phyloP scores from a whole-genome alignment of 2,888 invertebrate species.

The Nowickia ferox region DNA sequence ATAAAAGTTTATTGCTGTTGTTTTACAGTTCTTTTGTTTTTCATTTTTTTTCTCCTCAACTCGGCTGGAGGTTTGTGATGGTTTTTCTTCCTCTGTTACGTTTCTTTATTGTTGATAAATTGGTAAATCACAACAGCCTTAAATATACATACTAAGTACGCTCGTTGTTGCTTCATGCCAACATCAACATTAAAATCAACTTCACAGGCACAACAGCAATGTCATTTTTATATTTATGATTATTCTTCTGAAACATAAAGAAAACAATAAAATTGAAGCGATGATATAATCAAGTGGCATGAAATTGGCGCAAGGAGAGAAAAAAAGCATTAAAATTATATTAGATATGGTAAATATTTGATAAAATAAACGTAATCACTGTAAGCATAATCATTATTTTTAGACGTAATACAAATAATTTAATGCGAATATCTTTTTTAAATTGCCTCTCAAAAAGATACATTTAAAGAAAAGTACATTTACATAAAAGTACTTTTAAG shows the following conservation, averaged over 20 bases:
- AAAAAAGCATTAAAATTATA: no score
- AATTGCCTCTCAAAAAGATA: background rate
- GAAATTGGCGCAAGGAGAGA: background rate
- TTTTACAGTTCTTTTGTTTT: background rate
- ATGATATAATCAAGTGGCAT: background rate
- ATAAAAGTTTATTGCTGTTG: constrained; percentile 42
- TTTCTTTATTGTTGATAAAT: constrained; percentile 42
- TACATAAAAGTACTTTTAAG: background rate
- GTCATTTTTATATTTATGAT: constrained; percentile 17
- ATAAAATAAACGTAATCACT: no score
- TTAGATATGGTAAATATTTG: no score
- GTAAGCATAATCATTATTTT: no score
- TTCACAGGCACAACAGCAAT: background rate
- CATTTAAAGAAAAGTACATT: background rate
- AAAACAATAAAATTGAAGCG: background rate
- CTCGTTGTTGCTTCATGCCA: background rate
- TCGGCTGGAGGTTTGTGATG: background rate
- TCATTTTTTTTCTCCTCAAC: no score
- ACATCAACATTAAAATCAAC: background rate
- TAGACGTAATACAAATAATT: no score
- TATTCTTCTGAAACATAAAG: background rate
- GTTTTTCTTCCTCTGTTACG: background rate
- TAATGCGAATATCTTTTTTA: background rate
- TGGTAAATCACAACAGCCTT: constrained; percentile 4
- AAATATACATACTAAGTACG: background rate